Percentiles rank a stretch among this genome's conserved stretches.
Conservation (phyloP, 2,113 vertebrate species). For the Vireo altiloquus region DNA sequence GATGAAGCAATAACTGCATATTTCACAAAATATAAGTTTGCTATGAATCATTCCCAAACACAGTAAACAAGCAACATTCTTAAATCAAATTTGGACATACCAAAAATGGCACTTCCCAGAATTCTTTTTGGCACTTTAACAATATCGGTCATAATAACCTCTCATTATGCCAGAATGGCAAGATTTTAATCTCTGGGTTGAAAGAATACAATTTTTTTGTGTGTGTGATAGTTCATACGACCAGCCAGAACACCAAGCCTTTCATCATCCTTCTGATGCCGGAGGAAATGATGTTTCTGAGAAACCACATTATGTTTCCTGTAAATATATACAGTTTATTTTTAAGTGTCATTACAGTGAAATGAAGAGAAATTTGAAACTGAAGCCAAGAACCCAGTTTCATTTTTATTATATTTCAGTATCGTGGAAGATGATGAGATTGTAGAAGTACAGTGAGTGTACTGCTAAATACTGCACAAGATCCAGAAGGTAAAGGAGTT, state of each 20-base stretch:
- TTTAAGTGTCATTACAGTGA: neutral
- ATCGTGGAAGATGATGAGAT: neutral
- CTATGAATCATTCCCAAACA: neutral
- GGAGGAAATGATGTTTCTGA: neutral
- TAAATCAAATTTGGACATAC: neutral
- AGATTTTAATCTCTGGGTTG: neutral
- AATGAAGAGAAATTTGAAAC: neutral
- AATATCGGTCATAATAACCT: neutral
- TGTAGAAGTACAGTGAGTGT: neutral
- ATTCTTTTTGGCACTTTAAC: neutral
- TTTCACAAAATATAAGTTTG: neutral
- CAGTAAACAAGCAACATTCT: neutral
- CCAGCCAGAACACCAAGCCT: neutral
- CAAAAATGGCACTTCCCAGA: neutral
- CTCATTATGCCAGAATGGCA: neutral
- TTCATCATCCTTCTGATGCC: neutral
- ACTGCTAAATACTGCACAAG: neutral
- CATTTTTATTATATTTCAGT: neutral
- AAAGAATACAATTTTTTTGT: neutral
- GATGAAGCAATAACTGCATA: neutral
- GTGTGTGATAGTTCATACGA: neutral
- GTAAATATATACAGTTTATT: neutral
- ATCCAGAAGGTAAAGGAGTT: neutral
- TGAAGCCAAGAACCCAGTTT: neutral
- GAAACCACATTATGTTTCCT: neutral